Base-by-base conservation (phyloP, 2,113 vertebrate species). In the Cinclus mexicanus region DNA sequence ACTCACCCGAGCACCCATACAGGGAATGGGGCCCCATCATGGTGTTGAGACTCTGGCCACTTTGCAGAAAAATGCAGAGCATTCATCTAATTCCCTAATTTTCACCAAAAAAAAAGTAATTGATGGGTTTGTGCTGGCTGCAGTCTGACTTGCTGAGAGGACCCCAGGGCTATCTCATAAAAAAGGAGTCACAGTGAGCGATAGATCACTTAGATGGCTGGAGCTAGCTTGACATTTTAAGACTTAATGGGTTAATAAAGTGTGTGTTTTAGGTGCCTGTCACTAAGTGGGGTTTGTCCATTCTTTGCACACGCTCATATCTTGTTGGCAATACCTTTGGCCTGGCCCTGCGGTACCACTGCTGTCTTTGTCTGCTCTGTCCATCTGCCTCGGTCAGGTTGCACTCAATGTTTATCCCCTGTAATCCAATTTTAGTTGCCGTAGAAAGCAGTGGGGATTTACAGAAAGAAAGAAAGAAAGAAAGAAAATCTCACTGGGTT, bases 301-400 rank as follows among this genome's bases (percentile, higher is more conserved):
- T 97, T 95, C 94, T 93, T 64, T 75, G 85, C 90, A 86, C 89
- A 88, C 79, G 24, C 76, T 91, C 82, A 25, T 94, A 93, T 92
- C 90, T 95, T 71, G 67, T 25, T 70, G 41, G 87, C 86, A 71
- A 74, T 70, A 93, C 97, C 90, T 97, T 87, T 97, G 97, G 95
- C 97, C 93, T 75, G 81, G 78, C 88, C 59, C 9, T 67, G 68
- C 65, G 9, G 83, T 87, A 28, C 80, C 55, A 31, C 82, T 70
- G 85, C 89, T 80, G 44, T 8, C 92, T 97, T 96, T 95, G 91
- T 97, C 94, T 90, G 75, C 86, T 68, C 59, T 1, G 83, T 93
- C 97, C 95, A 95, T 96, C 93, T 96, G 96, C 95, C 95, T 95
- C 44, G 37, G 94, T 97, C 97, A 89, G 95, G 90, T 97, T 97